A percentile compares a stretch with the other conserved stretches of the same genome.
phyloP scores from a whole-genome alignment of 2,888 invertebrate species.

The Psylliodes chrysocephalus region DNA sequence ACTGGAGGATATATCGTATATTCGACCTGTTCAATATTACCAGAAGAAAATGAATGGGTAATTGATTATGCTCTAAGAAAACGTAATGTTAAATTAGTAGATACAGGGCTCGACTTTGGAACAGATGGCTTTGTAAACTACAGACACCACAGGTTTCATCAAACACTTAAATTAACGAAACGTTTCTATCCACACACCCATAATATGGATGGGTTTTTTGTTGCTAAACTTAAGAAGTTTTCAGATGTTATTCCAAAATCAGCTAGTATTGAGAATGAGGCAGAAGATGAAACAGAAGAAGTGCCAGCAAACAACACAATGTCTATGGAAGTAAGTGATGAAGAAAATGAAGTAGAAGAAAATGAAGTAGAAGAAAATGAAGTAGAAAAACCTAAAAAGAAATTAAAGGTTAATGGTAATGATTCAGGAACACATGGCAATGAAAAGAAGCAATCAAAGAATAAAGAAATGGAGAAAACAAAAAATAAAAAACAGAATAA shows the following conservation, averaged over 20 bases:
- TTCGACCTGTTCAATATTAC: conserved; percentile 97
- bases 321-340: too few relatives aligned
- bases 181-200: conserved; percentile 98
- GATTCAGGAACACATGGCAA: conserved; percentile 24
- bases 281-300: conserved; percentile 59
- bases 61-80: conserved; percentile 94
- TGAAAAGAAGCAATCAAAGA: conserved; percentile 2
- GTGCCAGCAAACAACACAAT: too few relatives aligned
- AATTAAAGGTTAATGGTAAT: conserved; percentile 11
- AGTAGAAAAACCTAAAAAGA: neutral
- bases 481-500: neutral
- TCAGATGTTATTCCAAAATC: conserved; percentile 73
- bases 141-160: conserved; percentile 81
- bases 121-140: conserved; percentile 93
- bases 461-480: conserved; percentile 27
- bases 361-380: conserved; percentile 3
- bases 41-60: conserved; percentile 99
- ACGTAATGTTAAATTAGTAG: conserved; percentile 92
- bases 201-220: conserved; percentile 99
- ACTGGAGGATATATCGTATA: conserved; percentile 97
- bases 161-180: conserved; percentile 85
- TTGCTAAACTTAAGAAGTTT: conserved; percentile 97
- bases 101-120: conserved; percentile 95
- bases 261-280: conserved; percentile 54
- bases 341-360: conserved; percentile 22